Evolutionary conservation across 2,888 invertebrate genomes (phyloP), one percentile per base, ranked within the genome.

Genomic region (Mythimna vitellina): DNA sequence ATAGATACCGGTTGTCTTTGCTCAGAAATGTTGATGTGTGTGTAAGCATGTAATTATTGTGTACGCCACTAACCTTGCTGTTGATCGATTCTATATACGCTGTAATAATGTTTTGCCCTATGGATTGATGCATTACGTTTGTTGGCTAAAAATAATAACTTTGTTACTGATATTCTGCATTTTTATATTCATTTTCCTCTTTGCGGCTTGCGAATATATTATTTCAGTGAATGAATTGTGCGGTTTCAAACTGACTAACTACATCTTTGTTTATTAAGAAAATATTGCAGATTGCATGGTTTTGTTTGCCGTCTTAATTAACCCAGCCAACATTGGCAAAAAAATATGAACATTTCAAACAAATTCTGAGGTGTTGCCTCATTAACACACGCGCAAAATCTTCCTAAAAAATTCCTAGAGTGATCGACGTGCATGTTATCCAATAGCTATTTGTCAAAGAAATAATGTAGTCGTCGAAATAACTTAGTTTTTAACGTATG

Each of bases 381-480:
- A 74, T 42, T 25, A 70, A 73, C 25, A 65, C 51, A n/a, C 66
- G 62, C 66, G 62, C 38, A 68, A 72, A 66, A 56, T 25, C 25
- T 42, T 22, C 4, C 5, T 9, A 58, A 73, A 65, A 71, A 68
- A 25, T 3, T 3, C 17, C 1, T 17, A 42, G 46, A 46, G 0
- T 71, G 66, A 83, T 72, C 69, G 75, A 71, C 67, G 61, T 76
- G 69, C 51, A 56, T 25, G 46, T 78, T 72, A 82, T 70, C 53
- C 78, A 82, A 74, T 60, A 69, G 20, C 70, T 70, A 70, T 77
- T 68, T 86, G 82, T 82, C 84, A 81, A 80, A 78, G 63, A 65
- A 75, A 65, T 14, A 83, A 83, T 82, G 73, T 76, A 85, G 70
- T 80, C 71, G 76, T 80, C 76, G 67, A 80, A 85, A 80, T 67